These are phyloP conservation scores for Dipodomys stephensi DNA, from an alignment of 2,113 vertebrate genomes.

Conservation along the genomic window DNA sequence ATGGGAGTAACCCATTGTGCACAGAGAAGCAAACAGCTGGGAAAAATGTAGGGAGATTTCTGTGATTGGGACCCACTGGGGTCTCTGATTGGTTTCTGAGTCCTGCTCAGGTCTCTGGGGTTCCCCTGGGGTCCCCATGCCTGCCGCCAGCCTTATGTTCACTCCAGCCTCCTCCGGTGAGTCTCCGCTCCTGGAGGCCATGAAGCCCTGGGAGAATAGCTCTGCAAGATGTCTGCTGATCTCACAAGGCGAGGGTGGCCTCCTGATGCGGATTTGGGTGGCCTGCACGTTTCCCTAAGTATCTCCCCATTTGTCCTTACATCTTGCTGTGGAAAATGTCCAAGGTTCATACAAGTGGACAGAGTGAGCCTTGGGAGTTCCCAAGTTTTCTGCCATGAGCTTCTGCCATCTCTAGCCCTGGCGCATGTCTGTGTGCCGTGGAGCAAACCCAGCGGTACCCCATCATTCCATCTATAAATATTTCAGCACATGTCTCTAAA, in stretches of 20 bases:
- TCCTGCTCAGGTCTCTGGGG: accelerated
- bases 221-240: not conserved
- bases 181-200: not conserved
- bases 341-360: not conserved
- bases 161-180: not conserved
- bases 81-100: not conserved
- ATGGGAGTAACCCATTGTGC: not conserved
- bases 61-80: too few species aligned
- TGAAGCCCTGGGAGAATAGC: not conserved
- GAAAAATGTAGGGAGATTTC: not conserved
- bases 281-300: not conserved
- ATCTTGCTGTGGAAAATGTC: not conserved
- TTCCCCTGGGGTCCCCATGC: not conserved
- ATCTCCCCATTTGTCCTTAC: not conserved
- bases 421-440: not conserved
- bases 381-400: not conserved
- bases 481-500: not conserved
- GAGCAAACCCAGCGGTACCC: not conserved
- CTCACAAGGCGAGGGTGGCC: not conserved
- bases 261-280: not conserved
- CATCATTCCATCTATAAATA: not conserved
- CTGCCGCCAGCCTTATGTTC: not conserved
- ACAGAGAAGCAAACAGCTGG: not conserved
- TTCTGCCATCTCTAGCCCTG: not conserved
- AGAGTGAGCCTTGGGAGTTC: not conserved